phyloP scores from a whole-genome alignment of 1,140 invertebrate species.

The Rhagoletis zephyria region DNA sequence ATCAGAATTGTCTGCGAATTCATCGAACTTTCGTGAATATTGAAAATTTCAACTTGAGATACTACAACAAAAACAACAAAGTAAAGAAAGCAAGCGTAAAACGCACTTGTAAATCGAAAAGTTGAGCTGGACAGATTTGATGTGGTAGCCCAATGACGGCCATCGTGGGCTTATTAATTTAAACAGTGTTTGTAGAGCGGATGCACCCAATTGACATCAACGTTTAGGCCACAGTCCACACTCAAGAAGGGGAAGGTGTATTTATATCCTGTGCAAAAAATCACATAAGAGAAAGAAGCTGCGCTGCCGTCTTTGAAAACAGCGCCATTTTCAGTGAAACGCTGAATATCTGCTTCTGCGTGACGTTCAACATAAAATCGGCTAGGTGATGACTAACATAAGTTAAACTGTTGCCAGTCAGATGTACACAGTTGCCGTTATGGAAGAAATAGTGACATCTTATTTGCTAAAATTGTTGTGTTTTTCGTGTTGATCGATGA shows the following conservation, averaged over 20 bases:
- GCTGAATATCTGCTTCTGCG: slow-evolving; percentile 79
- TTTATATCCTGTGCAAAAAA: slow-evolving; percentile 89
- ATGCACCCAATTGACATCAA: slow-evolving; percentile 85
- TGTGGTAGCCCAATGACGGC: slow-evolving; percentile 87
- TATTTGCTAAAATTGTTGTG: too few species aligned
- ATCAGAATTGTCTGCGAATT: too few species aligned
- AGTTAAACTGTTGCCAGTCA: too few species aligned
- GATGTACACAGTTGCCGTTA: too few species aligned
- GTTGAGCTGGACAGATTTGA: slow-evolving; percentile 86
- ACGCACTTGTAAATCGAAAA: slow-evolving; percentile 88
- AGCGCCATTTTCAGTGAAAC: slow-evolving; percentile 75
- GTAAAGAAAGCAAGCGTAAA: slow-evolving; percentile 82
- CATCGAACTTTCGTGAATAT: too few species aligned
- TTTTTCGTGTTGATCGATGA: too few species aligned
- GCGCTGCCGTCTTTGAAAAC: slow-evolving; percentile 78
- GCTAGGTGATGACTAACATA: slow-evolving; percentile 82
- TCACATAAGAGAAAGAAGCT: slow-evolving; percentile 80
- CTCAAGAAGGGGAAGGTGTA: slow-evolving; percentile 88
- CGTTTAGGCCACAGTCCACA: slow-evolving; percentile 80
- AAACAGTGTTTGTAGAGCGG: slow-evolving; percentile 92
- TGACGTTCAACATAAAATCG: slow-evolving; percentile 79
- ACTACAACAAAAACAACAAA: too few species aligned
- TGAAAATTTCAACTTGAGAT: too few species aligned
- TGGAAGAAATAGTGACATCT: too few species aligned
- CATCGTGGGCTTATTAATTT: slow-evolving; percentile 83